Evolutionary conservation across 2,888 invertebrate species (phyloP).

Genomic region (Tiliacea citrago): DNA sequence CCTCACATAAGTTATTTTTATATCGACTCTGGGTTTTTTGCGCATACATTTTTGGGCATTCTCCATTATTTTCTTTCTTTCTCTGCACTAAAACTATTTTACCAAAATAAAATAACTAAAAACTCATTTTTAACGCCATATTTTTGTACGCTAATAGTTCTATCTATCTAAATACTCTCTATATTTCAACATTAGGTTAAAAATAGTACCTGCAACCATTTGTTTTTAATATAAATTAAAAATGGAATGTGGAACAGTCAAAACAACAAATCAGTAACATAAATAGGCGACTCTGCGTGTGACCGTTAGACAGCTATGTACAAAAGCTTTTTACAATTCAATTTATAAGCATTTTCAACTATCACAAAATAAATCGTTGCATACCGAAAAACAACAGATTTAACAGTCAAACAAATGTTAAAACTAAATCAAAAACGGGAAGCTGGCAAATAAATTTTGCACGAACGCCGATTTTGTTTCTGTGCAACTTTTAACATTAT

Average conservation of each 20-base stretch:
- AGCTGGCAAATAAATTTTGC: conserved; percentile 49
- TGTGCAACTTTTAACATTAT: conserved; percentile 52
- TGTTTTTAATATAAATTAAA: background rate
- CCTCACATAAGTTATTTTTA: too few relatives aligned
- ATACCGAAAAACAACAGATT: conserved; percentile 47
- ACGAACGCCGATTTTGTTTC: conserved; percentile 31
- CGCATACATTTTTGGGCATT: too few relatives aligned
- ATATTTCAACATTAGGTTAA: background rate
- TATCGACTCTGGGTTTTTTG: too few relatives aligned
- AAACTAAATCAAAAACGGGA: conserved; percentile 43
- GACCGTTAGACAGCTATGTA: background rate
- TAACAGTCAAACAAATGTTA: conserved; percentile 28
- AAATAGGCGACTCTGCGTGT: background rate
- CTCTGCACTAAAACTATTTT: background rate
- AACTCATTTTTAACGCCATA: too few relatives aligned
- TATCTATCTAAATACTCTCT: background rate
- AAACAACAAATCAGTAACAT: background rate
- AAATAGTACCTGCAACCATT: background rate
- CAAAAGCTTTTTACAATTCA: conserved; percentile 6
- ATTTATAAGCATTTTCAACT: conserved; percentile 6
- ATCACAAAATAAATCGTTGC: conserved; percentile 29
- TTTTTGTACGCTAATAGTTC: too few relatives aligned
- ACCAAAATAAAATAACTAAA: background rate
- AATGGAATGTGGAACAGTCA: background rate
- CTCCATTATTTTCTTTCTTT: too few relatives aligned